Evolutionary conservation across 2,797 vertebrate species (phyloP).

Genomic region (Hemitrygon akajei): DNA sequence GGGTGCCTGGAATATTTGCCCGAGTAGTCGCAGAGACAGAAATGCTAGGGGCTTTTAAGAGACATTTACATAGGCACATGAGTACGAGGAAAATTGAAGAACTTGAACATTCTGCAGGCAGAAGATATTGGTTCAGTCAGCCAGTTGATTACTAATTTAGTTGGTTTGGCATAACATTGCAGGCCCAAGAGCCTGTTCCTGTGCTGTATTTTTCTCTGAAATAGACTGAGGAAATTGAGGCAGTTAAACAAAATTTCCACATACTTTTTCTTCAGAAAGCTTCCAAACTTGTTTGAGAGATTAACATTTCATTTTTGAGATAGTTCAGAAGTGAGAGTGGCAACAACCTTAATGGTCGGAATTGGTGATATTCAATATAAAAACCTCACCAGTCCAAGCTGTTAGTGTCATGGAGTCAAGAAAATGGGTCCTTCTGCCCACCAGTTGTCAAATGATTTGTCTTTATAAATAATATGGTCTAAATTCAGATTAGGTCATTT

Average conservation of each 20-base stretch:
- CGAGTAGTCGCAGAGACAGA: too few relatives aligned
- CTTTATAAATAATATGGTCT: neutral
- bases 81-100: too few relatives aligned
- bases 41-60: too few relatives aligned
- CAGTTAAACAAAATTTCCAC: neutral
- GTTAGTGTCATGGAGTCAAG: neutral
- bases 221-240: neutral
- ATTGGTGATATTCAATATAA: neutral
- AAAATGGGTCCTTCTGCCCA: neutral
- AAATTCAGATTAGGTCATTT: neutral
- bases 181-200: too few relatives aligned
- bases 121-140: too few relatives aligned
- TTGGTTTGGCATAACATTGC: too few relatives aligned
- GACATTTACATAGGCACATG: too few relatives aligned
- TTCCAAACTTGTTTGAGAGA: neutral
- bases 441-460: neutral
- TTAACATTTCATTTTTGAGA: neutral
- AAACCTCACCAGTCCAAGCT: neutral
- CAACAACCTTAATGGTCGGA: neutral
- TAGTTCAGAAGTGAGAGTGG: neutral
- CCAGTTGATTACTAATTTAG: too few relatives aligned
- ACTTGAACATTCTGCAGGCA: too few relatives aligned
- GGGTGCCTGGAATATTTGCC: too few relatives aligned
- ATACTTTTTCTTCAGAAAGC: neutral
- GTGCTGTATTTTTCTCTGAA: too few relatives aligned